Base-by-base conservation (phyloP, 2,113 vertebrate species). In the Gila orcuttii region DNA sequence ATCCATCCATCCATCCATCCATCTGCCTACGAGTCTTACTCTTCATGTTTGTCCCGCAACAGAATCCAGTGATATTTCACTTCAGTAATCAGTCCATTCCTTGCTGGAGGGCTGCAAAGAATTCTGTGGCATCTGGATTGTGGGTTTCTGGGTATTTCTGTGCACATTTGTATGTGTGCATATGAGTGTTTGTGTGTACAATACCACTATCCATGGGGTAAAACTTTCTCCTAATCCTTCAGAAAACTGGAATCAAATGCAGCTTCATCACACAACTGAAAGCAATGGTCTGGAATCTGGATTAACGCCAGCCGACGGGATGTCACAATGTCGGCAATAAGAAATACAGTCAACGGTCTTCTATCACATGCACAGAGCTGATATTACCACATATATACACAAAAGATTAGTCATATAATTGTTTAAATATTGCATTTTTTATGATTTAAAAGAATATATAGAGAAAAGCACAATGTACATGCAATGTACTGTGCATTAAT, bases 111-210 rank as follows among this genome's bases (percentile, higher is more conserved):
- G 90, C 88, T 42, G 36, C 39, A 36, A 57, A 73, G 42, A 52
- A 79, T 64, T 75, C 28, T 47, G 60, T 73, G 66, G 25, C 87
- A 91, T 90, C 85, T 87, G 88, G 85, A 83, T 55, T 74, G 74
- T 50, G 57, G 13, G 19, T 82, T 69, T 85, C n/a, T 69, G 36
- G 71, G 62, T 31, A 36, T 17, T 33, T 83, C 66, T n/a, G 69
- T 42, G 21, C 9, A 73, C 36, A 73, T 42, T 66, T 19, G 12
- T 36, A 75, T 77, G 15, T 55, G 66, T 69, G 66, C 13, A 36
- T 15, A 60, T 23, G 79, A 10, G 21, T 0, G 23, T 85, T 71
- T 75, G 74, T 79, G 84, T 73, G 36, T 12, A 13, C 69, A 73
- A 15, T 23, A 15, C 12, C 28, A 28, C 45, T 50, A 28, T 55